phyloP scores from a whole-genome alignment of 92 coral and sea anemone species.

The Epizoanthus scotinus region DNA sequence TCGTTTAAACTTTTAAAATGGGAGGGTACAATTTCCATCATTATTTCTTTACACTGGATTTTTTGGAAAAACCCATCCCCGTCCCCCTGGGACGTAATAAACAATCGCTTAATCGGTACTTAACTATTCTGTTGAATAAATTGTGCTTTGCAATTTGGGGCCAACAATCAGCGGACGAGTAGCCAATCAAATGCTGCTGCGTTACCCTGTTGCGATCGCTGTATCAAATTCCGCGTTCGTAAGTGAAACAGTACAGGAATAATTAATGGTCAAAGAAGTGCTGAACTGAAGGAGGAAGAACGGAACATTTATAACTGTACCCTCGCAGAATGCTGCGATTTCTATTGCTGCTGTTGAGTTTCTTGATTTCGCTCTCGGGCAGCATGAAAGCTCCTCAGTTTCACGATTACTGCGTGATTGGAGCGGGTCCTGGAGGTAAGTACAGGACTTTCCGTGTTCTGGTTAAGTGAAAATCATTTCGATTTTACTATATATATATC shows the following conservation, averaged over 20 bases:
- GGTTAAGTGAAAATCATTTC: neutral
- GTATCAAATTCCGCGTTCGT: no score
- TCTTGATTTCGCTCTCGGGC: neutral
- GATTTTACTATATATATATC: no score
- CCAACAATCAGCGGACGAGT: no score
- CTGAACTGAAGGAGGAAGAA: neutral
- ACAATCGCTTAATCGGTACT: no score
- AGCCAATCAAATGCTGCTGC: conserved; percentile 24
- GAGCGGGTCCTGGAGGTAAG: conserved; percentile 40
- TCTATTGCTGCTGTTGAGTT: conserved; percentile 7
- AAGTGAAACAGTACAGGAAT: neutral
- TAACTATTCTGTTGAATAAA: no score
- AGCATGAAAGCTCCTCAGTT: neutral
- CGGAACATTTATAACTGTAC: neutral
- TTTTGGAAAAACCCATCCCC: no score
- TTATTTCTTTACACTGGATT: no score
- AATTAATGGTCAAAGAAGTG: neutral
- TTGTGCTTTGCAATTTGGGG: no score
- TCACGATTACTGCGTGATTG: conserved; percentile 36
- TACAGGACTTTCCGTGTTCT: neutral
- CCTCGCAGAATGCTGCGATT: conserved; percentile 4
- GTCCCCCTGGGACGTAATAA: no score
- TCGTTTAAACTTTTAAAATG: no score
- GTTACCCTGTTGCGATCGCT: neutral
- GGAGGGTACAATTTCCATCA: no score